Evolutionary conservation across 2,888 invertebrate genomes (phyloP), one percentile per base, ranked within the genome.

Genomic region (Hesperia comma): DNA sequence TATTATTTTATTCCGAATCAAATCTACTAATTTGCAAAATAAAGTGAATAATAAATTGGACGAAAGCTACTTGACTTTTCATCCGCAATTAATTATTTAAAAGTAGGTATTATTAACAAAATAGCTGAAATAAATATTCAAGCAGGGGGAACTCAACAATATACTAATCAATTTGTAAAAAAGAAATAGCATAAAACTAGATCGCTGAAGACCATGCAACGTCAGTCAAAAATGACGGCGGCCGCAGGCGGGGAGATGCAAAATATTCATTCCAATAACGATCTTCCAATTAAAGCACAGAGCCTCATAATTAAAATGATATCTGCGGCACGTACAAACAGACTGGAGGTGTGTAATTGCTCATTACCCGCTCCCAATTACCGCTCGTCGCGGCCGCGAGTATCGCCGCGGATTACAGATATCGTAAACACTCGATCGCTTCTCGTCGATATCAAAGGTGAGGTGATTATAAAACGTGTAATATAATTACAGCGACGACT

Each of bases 401-500:
- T 21, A 17, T 33, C 55, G 37, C 56, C 46, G 46, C 43, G 55
- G 55, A 63, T 63, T 43, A 57, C 49, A 64, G 58, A 64, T 58
- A 64, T 58, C 49, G 64, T 58, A 64, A 64, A 51, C 32, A 64
- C 58, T 64, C 64, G 64, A 64, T 64, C 57, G 37, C 19, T 55
- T 8, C 53, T 55, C 43, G 40, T 62, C 43, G 41, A 58, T 64
- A 17, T 64, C 64, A 64, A 58, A 64, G 64, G 51, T 63, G 57
- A 57, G 63, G 63, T 64, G 64, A 64, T 64, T 64, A 64, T 51
- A 21, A 56, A 58, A 57, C 57, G 57, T 64, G 64, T 64, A 64
- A 69, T 67, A 67, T 67, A 67, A 69, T 67, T 67, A 69, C 73
- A 75, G 49, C 56, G 55, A 46, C 2, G 56, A 15, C 14, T 40